These are phyloP conservation scores for Telmatochromis sp. DNA, from an alignment of 2,113 vertebrate genomes.

Conservation along the genomic window DNA sequence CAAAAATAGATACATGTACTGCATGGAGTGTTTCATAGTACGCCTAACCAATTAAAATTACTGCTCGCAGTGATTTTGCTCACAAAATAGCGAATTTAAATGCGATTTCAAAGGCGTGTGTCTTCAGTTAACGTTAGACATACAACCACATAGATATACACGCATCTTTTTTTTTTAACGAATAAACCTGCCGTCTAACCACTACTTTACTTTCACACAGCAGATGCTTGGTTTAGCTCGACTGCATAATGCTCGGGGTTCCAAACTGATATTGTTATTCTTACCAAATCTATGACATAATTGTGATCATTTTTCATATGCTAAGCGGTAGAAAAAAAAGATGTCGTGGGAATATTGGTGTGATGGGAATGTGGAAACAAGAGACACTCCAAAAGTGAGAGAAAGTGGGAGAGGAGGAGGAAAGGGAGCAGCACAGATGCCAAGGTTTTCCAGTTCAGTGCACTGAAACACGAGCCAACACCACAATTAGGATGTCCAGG, in stretches of 20 bases:
- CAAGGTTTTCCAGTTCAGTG: conserved; percentile 49
- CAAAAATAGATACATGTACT: not conserved
- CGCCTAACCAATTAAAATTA: not conserved
- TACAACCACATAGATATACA: no score
- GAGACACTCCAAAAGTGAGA: not conserved
- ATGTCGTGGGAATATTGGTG: not conserved
- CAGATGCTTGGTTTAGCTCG: not conserved
- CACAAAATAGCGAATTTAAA: not conserved
- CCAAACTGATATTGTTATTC: not conserved
- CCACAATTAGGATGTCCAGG: conserved; percentile 35
- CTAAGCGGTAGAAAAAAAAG: not conserved
- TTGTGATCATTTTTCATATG: not conserved
- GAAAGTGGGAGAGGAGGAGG: not conserved
- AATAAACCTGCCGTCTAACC: not conserved
- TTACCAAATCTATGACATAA: not conserved
- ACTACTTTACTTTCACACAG: not conserved
- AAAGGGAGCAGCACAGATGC: conserved; percentile 22
- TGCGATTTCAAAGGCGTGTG: not conserved
- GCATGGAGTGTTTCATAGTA: not conserved
- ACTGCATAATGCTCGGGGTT: not conserved
- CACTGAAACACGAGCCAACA: conserved; percentile 42
- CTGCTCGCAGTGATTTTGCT: not conserved
- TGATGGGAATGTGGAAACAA: not conserved
- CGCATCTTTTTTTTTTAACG: not conserved
- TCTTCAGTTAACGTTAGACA: not conserved